Percentiles rank a stretch among this genome's conserved stretches.
phyloP scores from a whole-genome alignment of 2,113 vertebrate genomes.

The Pyrgilauda ruficollis region DNA sequence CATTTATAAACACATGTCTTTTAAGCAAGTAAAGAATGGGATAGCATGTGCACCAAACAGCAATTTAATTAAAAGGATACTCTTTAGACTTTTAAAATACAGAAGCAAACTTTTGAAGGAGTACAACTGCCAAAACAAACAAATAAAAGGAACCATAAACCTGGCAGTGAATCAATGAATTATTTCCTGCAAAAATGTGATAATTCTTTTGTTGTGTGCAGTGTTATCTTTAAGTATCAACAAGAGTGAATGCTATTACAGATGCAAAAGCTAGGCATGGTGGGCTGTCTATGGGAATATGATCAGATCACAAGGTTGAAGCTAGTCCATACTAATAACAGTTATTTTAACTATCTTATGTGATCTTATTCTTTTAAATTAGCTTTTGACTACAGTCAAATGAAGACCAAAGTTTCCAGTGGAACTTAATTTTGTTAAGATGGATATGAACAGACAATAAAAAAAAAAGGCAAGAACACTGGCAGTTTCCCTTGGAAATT shows the following conservation, averaged over 20 bases:
- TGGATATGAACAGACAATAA: not conserved
- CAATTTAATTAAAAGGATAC: slow-evolving; percentile 35
- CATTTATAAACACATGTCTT: not conserved
- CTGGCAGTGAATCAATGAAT: slow-evolving; percentile 34
- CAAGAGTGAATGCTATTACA: not conserved
- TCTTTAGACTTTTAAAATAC: slow-evolving; percentile 32
- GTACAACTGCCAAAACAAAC: slow-evolving; percentile 6
- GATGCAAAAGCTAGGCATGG: not conserved
- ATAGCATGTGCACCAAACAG: not conserved
- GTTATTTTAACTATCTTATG: not conserved
- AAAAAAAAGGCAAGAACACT: not conserved
- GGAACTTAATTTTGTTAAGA: not conserved
- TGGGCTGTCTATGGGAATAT: not conserved
- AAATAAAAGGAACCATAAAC: not conserved
- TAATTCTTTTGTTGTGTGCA: not conserved
- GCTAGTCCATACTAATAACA: not conserved
- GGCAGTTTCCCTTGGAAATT: not conserved
- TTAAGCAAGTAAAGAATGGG: not conserved
- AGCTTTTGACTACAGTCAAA: not conserved
- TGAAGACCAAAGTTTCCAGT: not conserved
- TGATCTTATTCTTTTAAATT: not conserved
- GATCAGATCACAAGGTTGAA: not conserved
- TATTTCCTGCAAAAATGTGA: slow-evolving; percentile 20
- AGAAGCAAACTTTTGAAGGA: slow-evolving; percentile 37
- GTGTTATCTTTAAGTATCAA: slow-evolving; percentile 13